These are phyloP conservation scores for Mercenaria mercenaria DNA, from an alignment of 1,140 invertebrate genomes.

Conservation along the genomic window DNA sequence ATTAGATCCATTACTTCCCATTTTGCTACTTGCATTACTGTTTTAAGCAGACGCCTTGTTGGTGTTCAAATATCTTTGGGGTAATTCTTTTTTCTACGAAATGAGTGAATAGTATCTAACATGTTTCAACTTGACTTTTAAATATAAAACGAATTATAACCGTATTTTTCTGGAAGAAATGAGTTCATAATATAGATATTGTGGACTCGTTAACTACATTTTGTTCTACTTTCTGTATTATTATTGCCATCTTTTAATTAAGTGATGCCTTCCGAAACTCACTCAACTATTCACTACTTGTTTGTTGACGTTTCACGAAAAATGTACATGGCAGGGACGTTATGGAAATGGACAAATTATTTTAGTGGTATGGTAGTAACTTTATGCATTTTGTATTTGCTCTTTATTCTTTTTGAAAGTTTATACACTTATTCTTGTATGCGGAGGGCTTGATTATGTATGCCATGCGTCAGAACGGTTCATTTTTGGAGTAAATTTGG, in stretches of 20 bases:
- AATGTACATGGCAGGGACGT: constrained; percentile 90
- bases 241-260: too few relatives aligned
- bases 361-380: constrained; percentile 89
- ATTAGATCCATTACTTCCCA: too few relatives aligned
- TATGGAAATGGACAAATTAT: constrained; percentile 95
- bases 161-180: too few relatives aligned
- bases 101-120: background rate
- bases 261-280: too few relatives aligned
- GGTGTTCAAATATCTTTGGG: background rate
- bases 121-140: too few relatives aligned
- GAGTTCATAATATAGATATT: too few relatives aligned
- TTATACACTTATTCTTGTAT: background rate
- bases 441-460: background rate
- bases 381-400: background rate
- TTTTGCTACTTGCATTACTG: too few relatives aligned
- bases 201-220: too few relatives aligned
- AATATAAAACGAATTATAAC: too few relatives aligned
- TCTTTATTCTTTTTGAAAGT: background rate
- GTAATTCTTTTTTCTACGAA: background rate
- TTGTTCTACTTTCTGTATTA: too few relatives aligned
- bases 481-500: background rate
- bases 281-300: constrained; percentile 41
- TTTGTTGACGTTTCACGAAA: constrained; percentile 66
- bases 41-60: too few relatives aligned
- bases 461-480: background rate